Conservation (phyloP, 2,113 vertebrate species). For the Cairina moschata region DNA sequence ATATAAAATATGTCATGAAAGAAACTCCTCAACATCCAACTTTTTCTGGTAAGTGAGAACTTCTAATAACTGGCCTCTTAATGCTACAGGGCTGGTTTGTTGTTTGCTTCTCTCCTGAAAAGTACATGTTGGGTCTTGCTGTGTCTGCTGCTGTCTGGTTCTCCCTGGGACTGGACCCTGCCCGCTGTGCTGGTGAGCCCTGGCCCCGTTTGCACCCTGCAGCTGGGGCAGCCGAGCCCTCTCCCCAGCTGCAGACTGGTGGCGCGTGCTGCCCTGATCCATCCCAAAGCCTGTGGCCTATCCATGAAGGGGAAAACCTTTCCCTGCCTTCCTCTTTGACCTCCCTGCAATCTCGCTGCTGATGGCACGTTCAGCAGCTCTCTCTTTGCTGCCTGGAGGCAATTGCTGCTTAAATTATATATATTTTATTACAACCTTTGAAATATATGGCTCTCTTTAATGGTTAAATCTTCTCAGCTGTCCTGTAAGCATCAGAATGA, state of each 20-base stretch:
- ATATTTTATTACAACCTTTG: neutral
- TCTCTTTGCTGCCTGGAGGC: neutral
- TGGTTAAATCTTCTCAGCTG: neutral
- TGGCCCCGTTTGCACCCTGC: neutral
- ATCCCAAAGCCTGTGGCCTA: neutral
- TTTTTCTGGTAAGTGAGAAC: neutral
- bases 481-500: neutral
- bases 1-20: fast-evolving
- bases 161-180: neutral
- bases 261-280: too few relatives aligned
- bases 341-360: neutral
- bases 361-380: neutral
- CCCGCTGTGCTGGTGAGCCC: too few relatives aligned
- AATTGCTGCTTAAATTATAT: neutral
- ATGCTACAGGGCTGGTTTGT: neutral
- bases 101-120: neutral
- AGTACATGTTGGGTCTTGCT: neutral
- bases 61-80: neutral
- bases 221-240: too few relatives aligned
- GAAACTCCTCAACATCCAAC: neutral
- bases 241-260: too few relatives aligned
- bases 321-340: neutral
- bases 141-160: fast-evolving
- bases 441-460: neutral
- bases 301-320: neutral